These are phyloP conservation scores for Lophius americanus DNA, from an alignment of 2,797 vertebrate species.

Conservation along the genomic window DNA sequence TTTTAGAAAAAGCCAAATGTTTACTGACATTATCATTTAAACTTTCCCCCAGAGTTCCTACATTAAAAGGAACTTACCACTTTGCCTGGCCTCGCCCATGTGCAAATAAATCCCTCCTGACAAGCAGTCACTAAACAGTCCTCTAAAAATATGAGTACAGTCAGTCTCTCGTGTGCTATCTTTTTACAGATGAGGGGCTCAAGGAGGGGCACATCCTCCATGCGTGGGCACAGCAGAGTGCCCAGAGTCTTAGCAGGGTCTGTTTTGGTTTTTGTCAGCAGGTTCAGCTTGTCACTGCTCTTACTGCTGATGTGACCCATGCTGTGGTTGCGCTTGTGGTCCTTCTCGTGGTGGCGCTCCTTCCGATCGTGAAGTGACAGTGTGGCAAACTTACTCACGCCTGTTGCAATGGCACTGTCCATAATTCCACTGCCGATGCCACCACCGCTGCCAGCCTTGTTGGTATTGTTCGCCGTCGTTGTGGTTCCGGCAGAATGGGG, in stretches of 20 bases:
- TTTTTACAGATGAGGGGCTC: slow-evolving; percentile 99
- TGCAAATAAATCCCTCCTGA: slow-evolving; percentile 99
- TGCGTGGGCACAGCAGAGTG: slow-evolving; percentile 93
- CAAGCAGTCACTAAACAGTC: slow-evolving; percentile 99
- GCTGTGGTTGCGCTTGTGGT: slow-evolving; percentile 98
- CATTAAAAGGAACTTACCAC: slow-evolving; percentile 91
- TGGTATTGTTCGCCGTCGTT: slow-evolving; percentile 85
- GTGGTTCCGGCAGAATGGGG: slow-evolving; percentile 90
- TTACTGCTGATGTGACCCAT: slow-evolving; percentile 99
- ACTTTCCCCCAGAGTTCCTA: slow-evolving; percentile 52
- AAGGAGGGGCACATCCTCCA: slow-evolving; percentile 97
- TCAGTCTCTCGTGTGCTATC: slow-evolving; percentile 98
- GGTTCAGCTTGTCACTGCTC: slow-evolving; percentile 98
- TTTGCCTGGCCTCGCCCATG: slow-evolving; percentile 99
- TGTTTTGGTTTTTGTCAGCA: slow-evolving; percentile 92
- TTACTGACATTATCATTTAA: slow-evolving; percentile 33
- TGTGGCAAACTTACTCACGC: slow-evolving; percentile 96
- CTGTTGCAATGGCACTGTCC: slow-evolving; percentile 91
- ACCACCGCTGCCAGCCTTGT: slow-evolving; percentile 77
- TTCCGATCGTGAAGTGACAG: slow-evolving; percentile 96
- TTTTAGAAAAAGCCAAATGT: slow-evolving; percentile 20
- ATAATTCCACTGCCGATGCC: slow-evolving; percentile 73
- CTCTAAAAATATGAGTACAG: slow-evolving; percentile 98
- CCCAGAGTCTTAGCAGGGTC: slow-evolving; percentile 97
- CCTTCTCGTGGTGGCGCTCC: slow-evolving; percentile 95